phyloP scores from a whole-genome alignment of 1,140 invertebrate genomes.

The Trichonephila clavipes region DNA sequence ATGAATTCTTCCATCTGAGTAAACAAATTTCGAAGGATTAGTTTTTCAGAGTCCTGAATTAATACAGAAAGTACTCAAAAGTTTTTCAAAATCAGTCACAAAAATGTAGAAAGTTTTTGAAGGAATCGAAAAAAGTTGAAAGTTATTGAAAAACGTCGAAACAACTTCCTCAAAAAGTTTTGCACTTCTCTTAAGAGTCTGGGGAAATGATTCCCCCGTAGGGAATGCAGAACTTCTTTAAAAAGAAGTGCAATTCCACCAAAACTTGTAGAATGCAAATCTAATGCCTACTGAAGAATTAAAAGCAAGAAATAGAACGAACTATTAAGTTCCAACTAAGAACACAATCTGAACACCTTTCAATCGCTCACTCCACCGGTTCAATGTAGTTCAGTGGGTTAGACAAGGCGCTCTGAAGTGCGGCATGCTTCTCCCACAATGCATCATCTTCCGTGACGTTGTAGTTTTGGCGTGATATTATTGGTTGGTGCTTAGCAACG shows the following conservation, averaged over 20 bases:
- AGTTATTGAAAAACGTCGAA: too few relatives aligned
- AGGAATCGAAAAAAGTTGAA: too few relatives aligned
- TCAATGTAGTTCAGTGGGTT: constrained; percentile 70
- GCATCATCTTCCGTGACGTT: constrained; percentile 50
- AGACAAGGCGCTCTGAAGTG: not conserved
- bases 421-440: constrained; percentile 57
- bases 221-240: too few relatives aligned
- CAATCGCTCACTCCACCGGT: constrained; percentile 37
- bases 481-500: constrained; percentile 70
- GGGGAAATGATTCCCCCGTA: not conserved
- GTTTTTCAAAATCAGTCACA: too few relatives aligned
- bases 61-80: too few relatives aligned
- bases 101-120: too few relatives aligned
- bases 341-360: not conserved
- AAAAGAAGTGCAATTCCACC: not conserved
- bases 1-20: not conserved
- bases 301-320: not conserved
- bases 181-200: not conserved
- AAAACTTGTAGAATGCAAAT: constrained; percentile 1
- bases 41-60: too few relatives aligned
- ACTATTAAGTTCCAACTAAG: not conserved
- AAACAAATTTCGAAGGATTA: not conserved
- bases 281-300: not conserved
- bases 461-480: not conserved
- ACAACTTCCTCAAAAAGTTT: too few relatives aligned